Base-by-base conservation (phyloP, 2,113 vertebrate species). In the Oryzias melastigma region DNA sequence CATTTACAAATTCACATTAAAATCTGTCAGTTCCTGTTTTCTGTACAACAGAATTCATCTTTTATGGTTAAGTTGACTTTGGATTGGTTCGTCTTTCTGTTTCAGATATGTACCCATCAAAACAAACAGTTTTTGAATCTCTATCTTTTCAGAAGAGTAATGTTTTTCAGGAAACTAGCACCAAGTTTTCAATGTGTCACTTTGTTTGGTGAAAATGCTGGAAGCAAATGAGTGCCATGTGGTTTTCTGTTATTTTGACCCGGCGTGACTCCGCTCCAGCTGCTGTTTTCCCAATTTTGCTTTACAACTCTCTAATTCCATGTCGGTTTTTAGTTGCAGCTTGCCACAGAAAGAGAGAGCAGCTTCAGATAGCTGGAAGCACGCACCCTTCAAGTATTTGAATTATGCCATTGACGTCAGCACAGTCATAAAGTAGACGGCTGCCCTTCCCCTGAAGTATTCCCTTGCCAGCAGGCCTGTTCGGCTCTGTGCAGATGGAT, bases 341-440 rank as follows among this genome's bases (percentile, higher is more conserved):
- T 85, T 65, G 83, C 86, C 83, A 77, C 89, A 76, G 76, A 65
- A 57, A 70, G 72, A 68, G 70, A 64, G 70, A 89, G 78, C 87
- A 91, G 88, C 83, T 77, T 90, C 80, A 78, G 92, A 92, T 91
- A 94, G 92, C 94, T 95, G 94, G 93, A 93, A 93, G 94, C 93
- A 79, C 92, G 94, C 93, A 89, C 93, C 92, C 93, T 93, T 91
- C 94, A 97, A 97, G 92, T 97, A 98, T 99, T 95, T 95, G 95
- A 98, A 95, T 96, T 96, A 97, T 98, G 95, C 95, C 92, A 96
- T 98, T 98, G 96, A 99, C 97, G 97, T 99, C 97, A 99, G 95
- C 95, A 94, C 92, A 93, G 94, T 93, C 94, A 96, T 98, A 95
- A 98, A 98, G 94, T 93, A 96, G 95, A 96, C 82, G 90, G 91